A percentile compares a stretch with the other conserved stretches of the same genome.
Conservation (phyloP, 2,797 vertebrate species). For the Mycteria americana region DNA sequence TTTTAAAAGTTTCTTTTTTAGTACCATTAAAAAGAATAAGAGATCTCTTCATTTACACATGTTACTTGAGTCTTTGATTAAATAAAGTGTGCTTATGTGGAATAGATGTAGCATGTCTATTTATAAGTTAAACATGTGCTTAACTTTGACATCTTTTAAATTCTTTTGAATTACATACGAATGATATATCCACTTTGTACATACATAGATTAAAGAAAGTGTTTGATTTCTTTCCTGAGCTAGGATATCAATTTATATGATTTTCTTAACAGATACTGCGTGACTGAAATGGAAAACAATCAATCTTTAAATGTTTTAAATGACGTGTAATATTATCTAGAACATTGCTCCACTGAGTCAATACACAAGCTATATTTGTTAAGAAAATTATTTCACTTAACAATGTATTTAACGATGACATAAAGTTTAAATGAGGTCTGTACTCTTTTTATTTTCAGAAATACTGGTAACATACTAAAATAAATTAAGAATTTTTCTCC, state of each 20-base stretch:
- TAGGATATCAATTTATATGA: neutral
- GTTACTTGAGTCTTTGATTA: neutral
- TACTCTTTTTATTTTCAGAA: neutral
- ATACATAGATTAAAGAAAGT: neutral
- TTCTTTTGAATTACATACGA: neutral
- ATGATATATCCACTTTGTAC: neutral
- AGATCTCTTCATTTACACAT: neutral
- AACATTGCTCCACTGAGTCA: neutral
- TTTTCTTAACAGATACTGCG: neutral
- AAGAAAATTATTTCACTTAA: neutral
- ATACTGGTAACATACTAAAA: neutral
- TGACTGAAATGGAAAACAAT: neutral
- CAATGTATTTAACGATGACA: neutral
- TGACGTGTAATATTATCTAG: neutral
- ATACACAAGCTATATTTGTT: neutral
- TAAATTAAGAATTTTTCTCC: neutral
- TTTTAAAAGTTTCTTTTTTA: neutral
- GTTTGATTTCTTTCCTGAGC: neutral
- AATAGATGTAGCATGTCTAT: neutral
- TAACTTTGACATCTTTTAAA: neutral
- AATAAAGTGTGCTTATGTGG: neutral
- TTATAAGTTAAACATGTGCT: neutral
- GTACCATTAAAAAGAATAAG: neutral
- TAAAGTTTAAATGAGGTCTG: neutral
- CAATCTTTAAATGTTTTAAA: neutral